Evolutionary conservation across 2,113 vertebrate species (phyloP).

Genomic region (Amazona guildingii): DNA sequence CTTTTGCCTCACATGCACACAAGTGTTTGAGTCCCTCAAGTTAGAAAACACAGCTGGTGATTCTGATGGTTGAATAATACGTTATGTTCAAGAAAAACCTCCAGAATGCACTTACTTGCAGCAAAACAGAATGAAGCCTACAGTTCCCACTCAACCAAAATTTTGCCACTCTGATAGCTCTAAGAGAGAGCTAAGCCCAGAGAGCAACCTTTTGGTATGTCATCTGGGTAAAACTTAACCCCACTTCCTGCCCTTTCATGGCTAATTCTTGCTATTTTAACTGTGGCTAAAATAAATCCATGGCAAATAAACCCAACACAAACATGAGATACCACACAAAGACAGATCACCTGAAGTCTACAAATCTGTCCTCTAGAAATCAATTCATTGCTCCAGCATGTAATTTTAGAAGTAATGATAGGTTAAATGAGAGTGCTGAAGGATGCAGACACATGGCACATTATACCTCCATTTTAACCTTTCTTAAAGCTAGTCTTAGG

Average conservation of each 20-base stretch:
- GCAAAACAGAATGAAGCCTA: not conserved
- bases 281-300: not conserved
- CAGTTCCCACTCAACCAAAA: not conserved
- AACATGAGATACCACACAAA: not conserved
- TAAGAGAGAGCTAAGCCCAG: not conserved
- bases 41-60: not conserved
- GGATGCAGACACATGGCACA: not conserved
- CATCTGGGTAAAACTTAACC: not conserved
- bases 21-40: not conserved
- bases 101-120: not conserved
- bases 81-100: not conserved
- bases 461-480: not conserved
- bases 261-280: not conserved
- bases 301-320: not conserved
- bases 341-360: not conserved
- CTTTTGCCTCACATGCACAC: not conserved
- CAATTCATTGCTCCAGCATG: not conserved
- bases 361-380: not conserved
- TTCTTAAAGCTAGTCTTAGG: not conserved
- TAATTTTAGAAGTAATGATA: not conserved
- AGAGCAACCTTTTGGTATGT: not conserved
- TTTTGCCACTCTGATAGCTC: accelerated
- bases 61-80: not conserved
- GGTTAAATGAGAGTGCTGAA: not conserved
- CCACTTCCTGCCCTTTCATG: not conserved